These are phyloP conservation scores for Alces alces DNA, from an alignment of 2,113 vertebrate genomes.

Conservation along the genomic window DNA sequence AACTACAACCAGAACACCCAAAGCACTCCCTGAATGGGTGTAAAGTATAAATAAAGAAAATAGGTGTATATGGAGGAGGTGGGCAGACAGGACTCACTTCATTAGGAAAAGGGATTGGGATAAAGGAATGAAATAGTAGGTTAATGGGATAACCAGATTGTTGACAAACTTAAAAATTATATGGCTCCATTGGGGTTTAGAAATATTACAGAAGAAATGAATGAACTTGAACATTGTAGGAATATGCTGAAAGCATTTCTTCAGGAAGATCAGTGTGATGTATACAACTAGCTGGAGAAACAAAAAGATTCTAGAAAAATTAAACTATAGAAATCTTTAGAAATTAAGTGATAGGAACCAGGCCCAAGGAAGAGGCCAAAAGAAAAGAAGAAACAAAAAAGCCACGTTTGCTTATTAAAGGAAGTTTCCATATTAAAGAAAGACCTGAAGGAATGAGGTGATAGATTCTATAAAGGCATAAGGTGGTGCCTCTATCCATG, in stretches of 20 bases:
- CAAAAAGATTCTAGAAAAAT: background rate
- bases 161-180: background rate
- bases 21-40: background rate
- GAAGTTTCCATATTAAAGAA: background rate
- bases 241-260: background rate
- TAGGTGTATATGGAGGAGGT: rapidly evolving
- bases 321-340: background rate
- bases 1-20: background rate
- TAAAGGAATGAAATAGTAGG: background rate
- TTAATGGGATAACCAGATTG: background rate
- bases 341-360: background rate
- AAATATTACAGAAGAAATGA: background rate
- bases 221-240: background rate
- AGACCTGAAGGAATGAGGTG: background rate
- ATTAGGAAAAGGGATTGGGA: background rate
- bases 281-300: background rate
- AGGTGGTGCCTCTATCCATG: background rate
- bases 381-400: background rate
- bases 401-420: background rate
- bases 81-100: background rate
- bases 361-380: too few species aligned
- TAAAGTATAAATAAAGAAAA: background rate
- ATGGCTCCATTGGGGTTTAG: background rate
- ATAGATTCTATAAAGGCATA: rapidly evolving
- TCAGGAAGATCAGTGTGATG: background rate